Evolutionary conservation across 2,113 vertebrate species (phyloP), one percentile per base, ranked within the genome.

Genomic region (Trinectes maculatus): DNA sequence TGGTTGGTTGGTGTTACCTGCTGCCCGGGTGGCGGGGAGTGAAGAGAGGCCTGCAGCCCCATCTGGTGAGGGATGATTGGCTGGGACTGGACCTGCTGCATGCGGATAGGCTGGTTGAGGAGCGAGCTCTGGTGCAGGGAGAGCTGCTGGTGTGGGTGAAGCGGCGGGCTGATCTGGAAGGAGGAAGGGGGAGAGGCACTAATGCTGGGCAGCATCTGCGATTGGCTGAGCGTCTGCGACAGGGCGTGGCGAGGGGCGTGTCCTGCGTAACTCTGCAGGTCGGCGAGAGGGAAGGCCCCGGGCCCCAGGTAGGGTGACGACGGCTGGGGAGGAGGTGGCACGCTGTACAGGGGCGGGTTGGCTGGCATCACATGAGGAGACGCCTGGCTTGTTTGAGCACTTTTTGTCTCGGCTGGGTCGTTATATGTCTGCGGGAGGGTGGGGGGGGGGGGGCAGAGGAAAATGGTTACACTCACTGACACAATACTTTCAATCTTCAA

Each of bases 41-140:
- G 95, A 64, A 97, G 94, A 82, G 96, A 94, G 90, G 95, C 94
- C 94, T 98, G 97, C 84, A 99, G 95, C 67, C 96, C 96, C 96
- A 99, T 96, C 92, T 98, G 90, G 69, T 97, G 95, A 80, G 95
- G 93, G 89, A 98, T 94, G 93, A 98, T 96, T 76, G 96, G 92
- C 89, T 97, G 95, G 85, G 97, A 96, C 73, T 96, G 93, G 80
- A 94, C 96, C 82, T 98, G 96, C 90, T 96, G 96, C 97, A 98
- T 96, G 93, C 94, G 94, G 91, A 98, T 94, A 53, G 96, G 93
- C 39, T 98, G 96, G 86, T 94, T 94, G 91, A 98, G 96, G 57
- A 98, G 94, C 74, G 96, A 90, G 87, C 94, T 94, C 95, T 98
- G 96, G 83, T 95, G 94, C 92, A 98, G 91, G 58, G 96, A 94